Evolutionary conservation across 1,140 invertebrate genomes (phyloP).

Genomic region (Apis laboriosa): DNA sequence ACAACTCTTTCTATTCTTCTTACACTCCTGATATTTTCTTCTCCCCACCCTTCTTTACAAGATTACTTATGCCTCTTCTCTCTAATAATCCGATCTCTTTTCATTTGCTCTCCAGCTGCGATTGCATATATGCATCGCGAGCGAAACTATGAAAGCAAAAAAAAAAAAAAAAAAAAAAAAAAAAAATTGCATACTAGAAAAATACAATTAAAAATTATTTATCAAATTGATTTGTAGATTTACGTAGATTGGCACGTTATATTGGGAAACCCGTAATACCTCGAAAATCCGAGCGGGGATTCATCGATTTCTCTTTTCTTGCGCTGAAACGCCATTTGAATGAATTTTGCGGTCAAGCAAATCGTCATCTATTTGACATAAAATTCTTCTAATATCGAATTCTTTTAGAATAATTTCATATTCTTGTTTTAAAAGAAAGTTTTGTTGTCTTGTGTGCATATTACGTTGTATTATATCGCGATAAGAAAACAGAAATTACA

Average conservation of each 20-base stretch:
- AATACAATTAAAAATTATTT: background rate
- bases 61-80: constrained; percentile 6
- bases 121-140: too few relatives aligned
- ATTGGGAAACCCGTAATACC: background rate
- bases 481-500: background rate
- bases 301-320: constrained; percentile 31
- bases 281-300: background rate
- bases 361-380: background rate
- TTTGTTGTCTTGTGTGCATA: background rate
- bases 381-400: constrained; percentile 12
- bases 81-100: constrained; percentile 22
- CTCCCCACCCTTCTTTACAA: background rate
- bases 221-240: background rate
- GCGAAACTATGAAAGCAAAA: background rate
- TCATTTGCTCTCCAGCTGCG: background rate
- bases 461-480: background rate
- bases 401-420: constrained; percentile 23
- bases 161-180: background rate
- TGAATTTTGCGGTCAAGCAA: background rate
- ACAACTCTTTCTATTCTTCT: background rate
- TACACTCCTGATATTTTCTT: background rate
- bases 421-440: constrained; percentile 20
- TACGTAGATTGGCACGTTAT: background rate
- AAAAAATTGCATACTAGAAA: background rate
- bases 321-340: background rate